Evolutionary conservation across 2,797 vertebrate species (phyloP).

Genomic region (Aulostomus chinensis): DNA sequence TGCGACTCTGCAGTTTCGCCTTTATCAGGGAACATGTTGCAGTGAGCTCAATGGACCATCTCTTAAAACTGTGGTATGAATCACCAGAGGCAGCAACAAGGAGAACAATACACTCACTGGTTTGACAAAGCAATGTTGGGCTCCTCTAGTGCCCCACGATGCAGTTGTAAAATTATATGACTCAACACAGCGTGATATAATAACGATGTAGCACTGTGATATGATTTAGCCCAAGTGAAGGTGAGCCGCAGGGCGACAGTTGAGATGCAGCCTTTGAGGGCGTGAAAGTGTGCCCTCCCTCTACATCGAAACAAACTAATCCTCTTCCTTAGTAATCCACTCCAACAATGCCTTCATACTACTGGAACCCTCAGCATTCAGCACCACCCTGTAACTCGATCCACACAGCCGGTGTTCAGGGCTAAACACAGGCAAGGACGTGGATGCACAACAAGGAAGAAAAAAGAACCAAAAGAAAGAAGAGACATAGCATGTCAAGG

Average conservation of each 20-base stretch:
- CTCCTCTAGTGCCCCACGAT: slow-evolving; percentile 38
- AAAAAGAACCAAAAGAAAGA: slow-evolving; percentile 27
- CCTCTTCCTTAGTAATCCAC: slow-evolving; percentile 70
- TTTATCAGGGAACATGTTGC: slow-evolving; percentile 52
- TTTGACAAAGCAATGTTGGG: slow-evolving; percentile 32
- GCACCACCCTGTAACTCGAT: slow-evolving; percentile 34
- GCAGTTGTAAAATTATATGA: slow-evolving; percentile 54
- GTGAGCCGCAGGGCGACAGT: slow-evolving; percentile 52
- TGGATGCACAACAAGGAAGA: not conserved
- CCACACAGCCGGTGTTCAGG: slow-evolving; percentile 29
- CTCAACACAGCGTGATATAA: slow-evolving; percentile 46
- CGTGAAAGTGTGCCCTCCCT: slow-evolving; percentile 29
- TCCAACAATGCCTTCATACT: slow-evolving; percentile 52
- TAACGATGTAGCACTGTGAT: slow-evolving; percentile 63
- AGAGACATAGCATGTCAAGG: slow-evolving; percentile 32
- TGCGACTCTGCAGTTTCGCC: slow-evolving; percentile 59
- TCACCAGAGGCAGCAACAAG: slow-evolving; percentile 52
- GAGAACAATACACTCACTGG: slow-evolving; percentile 47
- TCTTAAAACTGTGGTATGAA: slow-evolving; percentile 48
- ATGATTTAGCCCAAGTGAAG: slow-evolving; percentile 51
- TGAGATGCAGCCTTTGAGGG: slow-evolving; percentile 51
- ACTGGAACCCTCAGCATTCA: slow-evolving; percentile 48
- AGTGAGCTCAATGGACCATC: slow-evolving; percentile 59
- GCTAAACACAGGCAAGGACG: slow-evolving; percentile 27
- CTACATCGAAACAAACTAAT: slow-evolving; percentile 62